phyloP scores from a whole-genome alignment of 2,797 vertebrate genomes.

The Aplochiton taeniatus region DNA sequence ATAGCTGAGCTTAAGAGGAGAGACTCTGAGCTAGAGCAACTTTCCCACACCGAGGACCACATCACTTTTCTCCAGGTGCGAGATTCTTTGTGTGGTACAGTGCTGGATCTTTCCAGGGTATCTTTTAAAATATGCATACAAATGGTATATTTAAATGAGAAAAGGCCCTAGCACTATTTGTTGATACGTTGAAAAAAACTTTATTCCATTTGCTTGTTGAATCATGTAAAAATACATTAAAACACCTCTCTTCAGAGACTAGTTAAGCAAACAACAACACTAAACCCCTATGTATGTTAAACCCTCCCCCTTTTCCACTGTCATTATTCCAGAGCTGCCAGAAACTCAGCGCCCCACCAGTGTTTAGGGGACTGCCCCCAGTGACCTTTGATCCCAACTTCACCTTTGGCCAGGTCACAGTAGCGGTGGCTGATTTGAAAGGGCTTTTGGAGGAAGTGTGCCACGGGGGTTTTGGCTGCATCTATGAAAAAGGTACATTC shows the following conservation, averaged over 20 bases:
- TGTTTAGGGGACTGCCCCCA: constrained; percentile 45
- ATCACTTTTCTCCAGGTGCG: constrained; percentile 75
- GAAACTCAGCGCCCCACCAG: constrained; percentile 57
- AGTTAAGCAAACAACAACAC: no score
- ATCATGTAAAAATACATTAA: no score
- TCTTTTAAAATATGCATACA: no score
- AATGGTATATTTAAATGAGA: no score
- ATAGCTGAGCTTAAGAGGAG: constrained; percentile 72
- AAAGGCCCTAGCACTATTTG: no score
- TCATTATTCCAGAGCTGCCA: constrained; percentile 62
- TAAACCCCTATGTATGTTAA: no score
- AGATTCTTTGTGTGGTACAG: no score
- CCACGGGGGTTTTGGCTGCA: constrained; percentile 72
- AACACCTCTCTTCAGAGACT: no score
- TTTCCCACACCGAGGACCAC: constrained; percentile 68
- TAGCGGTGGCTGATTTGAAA: constrained; percentile 72
- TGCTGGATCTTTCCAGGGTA: no score
- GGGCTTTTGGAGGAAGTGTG: constrained; percentile 73
- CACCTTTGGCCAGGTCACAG: constrained; percentile 61
- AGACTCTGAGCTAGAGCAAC: constrained; percentile 62
- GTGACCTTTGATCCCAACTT: constrained; percentile 53
- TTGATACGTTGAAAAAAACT: no score
- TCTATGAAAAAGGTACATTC: constrained; percentile 73
- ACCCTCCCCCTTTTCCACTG: neutral
- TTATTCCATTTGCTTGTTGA: no score